These are phyloP conservation scores for Crotalus viridis DNA, from an alignment of 2,113 vertebrate species.

Conservation along the genomic window DNA sequence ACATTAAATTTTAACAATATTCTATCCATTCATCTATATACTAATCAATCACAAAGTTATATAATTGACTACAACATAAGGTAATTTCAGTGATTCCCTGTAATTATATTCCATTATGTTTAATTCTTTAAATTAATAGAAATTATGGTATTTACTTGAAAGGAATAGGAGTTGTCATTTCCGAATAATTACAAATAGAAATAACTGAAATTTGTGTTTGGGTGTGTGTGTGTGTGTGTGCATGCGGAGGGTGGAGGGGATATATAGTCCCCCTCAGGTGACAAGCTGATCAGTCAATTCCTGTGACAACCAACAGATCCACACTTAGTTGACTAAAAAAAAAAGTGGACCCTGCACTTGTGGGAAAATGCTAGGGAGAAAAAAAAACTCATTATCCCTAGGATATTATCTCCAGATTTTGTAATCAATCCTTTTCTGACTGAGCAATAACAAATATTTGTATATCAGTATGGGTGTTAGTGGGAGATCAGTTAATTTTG, in stretches of 20 bases:
- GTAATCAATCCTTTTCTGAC: background rate
- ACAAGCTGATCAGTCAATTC: background rate
- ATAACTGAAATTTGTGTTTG: background rate
- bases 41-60: background rate
- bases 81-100: background rate
- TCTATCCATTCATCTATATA: background rate
- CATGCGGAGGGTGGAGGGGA: no score
- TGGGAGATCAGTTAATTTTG: background rate
- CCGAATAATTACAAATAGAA: background rate
- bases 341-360: background rate
- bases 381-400: background rate
- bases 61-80: background rate
- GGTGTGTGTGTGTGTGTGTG: background rate
- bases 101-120: background rate
- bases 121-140: background rate
- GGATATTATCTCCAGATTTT: background rate
- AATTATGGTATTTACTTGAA: background rate
- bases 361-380: background rate
- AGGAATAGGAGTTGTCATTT: background rate
- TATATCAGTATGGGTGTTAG: background rate
- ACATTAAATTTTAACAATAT: background rate
- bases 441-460: background rate
- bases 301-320: background rate
- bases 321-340: background rate
- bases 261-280: background rate